A percentile compares a stretch with the other conserved stretches of the same genome.
Conservation (phyloP, 2,797 vertebrate genomes). For the Molossus molossus region DNA sequence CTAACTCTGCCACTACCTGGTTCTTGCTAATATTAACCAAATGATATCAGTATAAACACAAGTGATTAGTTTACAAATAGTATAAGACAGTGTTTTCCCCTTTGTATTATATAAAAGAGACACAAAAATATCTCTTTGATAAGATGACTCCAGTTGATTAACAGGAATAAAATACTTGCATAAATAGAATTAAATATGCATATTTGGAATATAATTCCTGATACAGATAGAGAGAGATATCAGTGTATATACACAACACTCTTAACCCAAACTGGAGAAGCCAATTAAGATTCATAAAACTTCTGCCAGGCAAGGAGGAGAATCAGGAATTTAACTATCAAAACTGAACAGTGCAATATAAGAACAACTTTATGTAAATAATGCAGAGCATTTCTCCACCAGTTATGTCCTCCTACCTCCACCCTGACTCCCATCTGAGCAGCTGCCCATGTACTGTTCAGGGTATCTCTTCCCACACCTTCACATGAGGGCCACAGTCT, state of each 20-base stretch:
- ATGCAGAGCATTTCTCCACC: not conserved
- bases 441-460: not conserved
- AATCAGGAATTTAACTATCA: slow-evolving; percentile 64
- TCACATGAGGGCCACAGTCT: not conserved
- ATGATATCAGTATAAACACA: slow-evolving; percentile 65
- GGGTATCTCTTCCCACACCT: not conserved
- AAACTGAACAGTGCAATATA: not conserved
- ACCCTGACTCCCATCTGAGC: not conserved
- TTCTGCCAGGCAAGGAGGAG: slow-evolving; percentile 70
- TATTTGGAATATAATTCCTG: slow-evolving; percentile 23
- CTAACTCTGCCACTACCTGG: slow-evolving; percentile 61
- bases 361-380: slow-evolving; percentile 33
- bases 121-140: slow-evolving; percentile 30
- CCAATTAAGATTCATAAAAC: slow-evolving; percentile 66
- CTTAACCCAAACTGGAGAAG: slow-evolving; percentile 74
- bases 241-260: slow-evolving; percentile 45
- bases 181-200: slow-evolving; percentile 69
- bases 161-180: slow-evolving; percentile 71
- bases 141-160: slow-evolving; percentile 56
- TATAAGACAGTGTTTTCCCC: slow-evolving; percentile 34
- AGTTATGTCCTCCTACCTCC: not conserved
- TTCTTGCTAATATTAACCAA: slow-evolving; percentile 63
- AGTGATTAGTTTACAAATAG: slow-evolving; percentile 61
- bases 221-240: not conserved
- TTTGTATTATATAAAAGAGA: not conserved